phyloP scores from a whole-genome alignment of 2,113 vertebrate species.

The Himantopus leucocephalus region DNA sequence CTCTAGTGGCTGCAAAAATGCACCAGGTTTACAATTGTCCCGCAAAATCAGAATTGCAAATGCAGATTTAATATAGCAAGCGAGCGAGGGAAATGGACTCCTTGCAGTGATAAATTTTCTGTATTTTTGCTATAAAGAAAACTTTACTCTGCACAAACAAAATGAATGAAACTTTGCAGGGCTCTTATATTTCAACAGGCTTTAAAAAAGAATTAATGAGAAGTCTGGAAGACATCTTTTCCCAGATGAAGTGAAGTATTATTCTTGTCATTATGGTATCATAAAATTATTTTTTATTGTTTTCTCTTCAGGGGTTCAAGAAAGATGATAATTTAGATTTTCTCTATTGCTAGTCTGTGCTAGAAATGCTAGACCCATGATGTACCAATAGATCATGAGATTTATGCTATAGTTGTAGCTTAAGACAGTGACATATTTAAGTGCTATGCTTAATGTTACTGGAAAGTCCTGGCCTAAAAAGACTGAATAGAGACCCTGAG shows the following conservation, averaged over 20 bases:
- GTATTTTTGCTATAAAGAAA: neutral
- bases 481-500: neutral
- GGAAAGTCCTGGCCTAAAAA: neutral
- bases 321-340: slow-evolving; percentile 59
- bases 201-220: slow-evolving; percentile 34
- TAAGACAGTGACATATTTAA: slow-evolving; percentile 24
- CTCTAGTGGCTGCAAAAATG: neutral
- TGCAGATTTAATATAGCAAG: neutral
- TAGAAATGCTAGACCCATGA: neutral
- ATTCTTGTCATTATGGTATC: slow-evolving; percentile 49
- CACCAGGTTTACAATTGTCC: neutral
- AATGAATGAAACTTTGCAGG: slow-evolving; percentile 33
- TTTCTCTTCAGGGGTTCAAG: slow-evolving; percentile 33
- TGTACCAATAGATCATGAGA: slow-evolving; percentile 20
- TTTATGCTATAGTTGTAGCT: slow-evolving; percentile 13
- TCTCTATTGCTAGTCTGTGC: neutral
- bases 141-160: slow-evolving; percentile 63
- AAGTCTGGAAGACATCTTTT: slow-evolving; percentile 37
- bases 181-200: neutral
- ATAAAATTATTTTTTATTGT: slow-evolving; percentile 61
- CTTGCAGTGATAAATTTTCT: neutral
- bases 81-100: neutral
- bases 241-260: slow-evolving; percentile 27
- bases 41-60: neutral
- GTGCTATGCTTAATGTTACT: slow-evolving; percentile 9